These are phyloP conservation scores for Eupithecia centaureata DNA, from an alignment of 2,888 invertebrate genomes.

Conservation along the genomic window DNA sequence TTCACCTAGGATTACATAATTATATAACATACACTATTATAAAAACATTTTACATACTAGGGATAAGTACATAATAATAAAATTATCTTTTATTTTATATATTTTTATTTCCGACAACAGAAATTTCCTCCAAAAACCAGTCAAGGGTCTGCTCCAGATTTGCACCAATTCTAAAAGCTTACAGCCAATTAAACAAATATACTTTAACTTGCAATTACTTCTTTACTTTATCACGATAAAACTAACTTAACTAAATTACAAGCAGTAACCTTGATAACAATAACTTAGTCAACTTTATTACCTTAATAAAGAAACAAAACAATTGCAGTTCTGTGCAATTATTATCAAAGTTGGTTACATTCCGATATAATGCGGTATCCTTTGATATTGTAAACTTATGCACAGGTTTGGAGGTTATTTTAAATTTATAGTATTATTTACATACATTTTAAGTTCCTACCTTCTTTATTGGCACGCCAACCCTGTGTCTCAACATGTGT, in stretches of 20 bases:
- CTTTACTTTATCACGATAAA: neutral
- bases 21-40: too few relatives aligned
- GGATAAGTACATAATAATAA: too few relatives aligned
- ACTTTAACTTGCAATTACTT: neutral
- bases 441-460: too few relatives aligned
- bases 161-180: neutral
- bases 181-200: neutral
- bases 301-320: slow-evolving; percentile 7
- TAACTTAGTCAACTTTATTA: slow-evolving; percentile 7
- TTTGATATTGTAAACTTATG: slow-evolving; percentile 5
- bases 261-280: slow-evolving; percentile 8
- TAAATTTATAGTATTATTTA: neutral
- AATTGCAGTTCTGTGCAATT: slow-evolving; percentile 4
- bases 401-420: neutral
- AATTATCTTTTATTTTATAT: too few relatives aligned
- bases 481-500: too few relatives aligned
- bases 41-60: too few relatives aligned
- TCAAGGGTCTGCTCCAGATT: neutral
- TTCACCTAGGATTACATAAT: too few relatives aligned
- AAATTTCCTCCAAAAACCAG: too few relatives aligned
- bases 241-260: slow-evolving; percentile 9
- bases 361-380: slow-evolving; percentile 6
- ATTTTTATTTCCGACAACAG: too few relatives aligned
- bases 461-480: too few relatives aligned
- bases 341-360: slow-evolving; percentile 10